phyloP scores from a whole-genome alignment of 2,797 vertebrate species.

The Bovichtus diacanthus region DNA sequence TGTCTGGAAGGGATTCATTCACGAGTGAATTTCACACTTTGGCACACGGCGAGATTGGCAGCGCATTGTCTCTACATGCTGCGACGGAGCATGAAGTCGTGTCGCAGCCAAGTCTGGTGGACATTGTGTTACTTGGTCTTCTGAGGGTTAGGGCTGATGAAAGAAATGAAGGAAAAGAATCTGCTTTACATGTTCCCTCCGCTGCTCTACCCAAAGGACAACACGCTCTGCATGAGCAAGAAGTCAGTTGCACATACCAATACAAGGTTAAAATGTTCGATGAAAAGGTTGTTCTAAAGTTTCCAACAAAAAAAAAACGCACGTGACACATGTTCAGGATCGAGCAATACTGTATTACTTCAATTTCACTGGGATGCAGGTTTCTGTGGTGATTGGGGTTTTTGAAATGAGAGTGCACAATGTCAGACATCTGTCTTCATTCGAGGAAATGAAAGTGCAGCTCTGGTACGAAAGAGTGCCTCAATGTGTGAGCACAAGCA shows the following conservation, averaged over 20 bases:
- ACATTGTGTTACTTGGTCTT: not conserved
- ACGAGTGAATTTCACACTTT: not conserved
- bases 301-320: constrained; percentile 17
- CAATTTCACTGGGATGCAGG: constrained; percentile 23
- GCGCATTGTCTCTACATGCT: not conserved
- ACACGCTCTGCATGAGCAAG: not conserved
- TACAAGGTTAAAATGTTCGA: not conserved
- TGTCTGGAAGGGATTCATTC: not conserved
- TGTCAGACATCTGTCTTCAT: constrained; percentile 71
- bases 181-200: not conserved
- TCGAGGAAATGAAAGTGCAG: constrained; percentile 64
- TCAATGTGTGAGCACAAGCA: constrained; percentile 54
- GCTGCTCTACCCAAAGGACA: not conserved
- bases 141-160: constrained; percentile 6
- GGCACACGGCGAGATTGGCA: not conserved
- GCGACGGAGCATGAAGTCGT: not conserved
- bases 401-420: constrained; percentile 37
- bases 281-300: constrained; percentile 16
- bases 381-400: constrained; percentile 55
- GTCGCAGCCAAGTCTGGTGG: not conserved
- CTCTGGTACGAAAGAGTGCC: constrained; percentile 33
- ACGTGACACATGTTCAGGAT: constrained; percentile 14
- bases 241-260: not conserved
- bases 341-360: constrained; percentile 25
- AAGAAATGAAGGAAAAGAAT: not conserved